Percentiles rank a stretch among this genome's conserved stretches.
These are phyloP conservation scores for Armadillidium nasatum DNA, from an alignment of 1,140 invertebrate species.

Conservation along the genomic window DNA sequence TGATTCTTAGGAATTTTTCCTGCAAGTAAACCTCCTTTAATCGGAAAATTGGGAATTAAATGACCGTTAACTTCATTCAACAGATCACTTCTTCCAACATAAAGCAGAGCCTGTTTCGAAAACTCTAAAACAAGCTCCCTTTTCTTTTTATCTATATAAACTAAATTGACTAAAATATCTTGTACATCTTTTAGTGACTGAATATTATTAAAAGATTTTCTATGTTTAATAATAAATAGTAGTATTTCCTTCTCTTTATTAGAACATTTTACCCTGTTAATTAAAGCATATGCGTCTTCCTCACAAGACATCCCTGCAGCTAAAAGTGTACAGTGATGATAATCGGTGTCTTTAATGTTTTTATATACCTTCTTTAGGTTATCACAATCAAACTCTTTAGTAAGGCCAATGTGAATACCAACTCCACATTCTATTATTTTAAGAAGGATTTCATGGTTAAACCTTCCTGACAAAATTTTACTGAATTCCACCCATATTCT, in stretches of 20 bases:
- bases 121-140: background rate
- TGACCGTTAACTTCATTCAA: background rate
- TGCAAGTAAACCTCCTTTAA: background rate
- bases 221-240: background rate
- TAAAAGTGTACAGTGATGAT: background rate
- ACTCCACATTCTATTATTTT: slow-evolving; percentile 71
- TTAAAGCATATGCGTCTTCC: background rate
- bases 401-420: slow-evolving; percentile 62
- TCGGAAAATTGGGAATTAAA: background rate
- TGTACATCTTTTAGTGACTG: background rate
- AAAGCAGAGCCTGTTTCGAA: background rate
- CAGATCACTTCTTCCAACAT: background rate
- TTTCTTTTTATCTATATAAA: background rate
- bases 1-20: background rate
- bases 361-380: background rate
- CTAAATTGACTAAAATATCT: background rate
- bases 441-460: slow-evolving; percentile 63
- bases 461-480: slow-evolving; percentile 82
- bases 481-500: slow-evolving; percentile 91
- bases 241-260: slow-evolving; percentile 5
- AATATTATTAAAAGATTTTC: background rate
- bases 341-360: background rate
- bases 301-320: background rate
- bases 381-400: background rate
- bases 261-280: background rate